A percentile compares a stretch with the other conserved stretches of the same genome.
Evolutionary conservation across 2,888 invertebrate genomes (phyloP).

Genomic region (Cephus runcator): DNA sequence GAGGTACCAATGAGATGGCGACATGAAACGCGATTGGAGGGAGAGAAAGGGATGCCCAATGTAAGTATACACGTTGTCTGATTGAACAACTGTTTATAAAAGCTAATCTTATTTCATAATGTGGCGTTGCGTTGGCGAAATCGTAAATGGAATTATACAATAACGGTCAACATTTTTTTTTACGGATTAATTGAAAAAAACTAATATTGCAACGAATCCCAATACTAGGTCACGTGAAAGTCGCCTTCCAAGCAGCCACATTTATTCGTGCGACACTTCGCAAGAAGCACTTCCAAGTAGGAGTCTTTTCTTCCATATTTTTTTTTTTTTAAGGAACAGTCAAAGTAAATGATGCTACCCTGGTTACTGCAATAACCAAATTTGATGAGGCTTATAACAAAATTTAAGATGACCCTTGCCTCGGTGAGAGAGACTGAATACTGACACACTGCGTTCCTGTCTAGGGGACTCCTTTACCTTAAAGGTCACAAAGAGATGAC

Average conservation of each 20-base stretch:
- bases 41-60: not conserved
- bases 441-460: too few relatives aligned
- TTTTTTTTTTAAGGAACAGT: not conserved
- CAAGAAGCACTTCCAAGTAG: not conserved
- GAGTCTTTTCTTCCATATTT: not conserved
- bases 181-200: not conserved
- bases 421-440: too few relatives aligned
- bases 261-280: not conserved
- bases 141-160: not conserved
- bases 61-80: not conserved
- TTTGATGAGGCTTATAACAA: not conserved
- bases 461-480: too few relatives aligned
- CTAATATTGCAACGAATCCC: not conserved
- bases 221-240: not conserved
- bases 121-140: not conserved
- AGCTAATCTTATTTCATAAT: not conserved
- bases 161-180: not conserved
- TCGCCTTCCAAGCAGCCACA: not conserved
- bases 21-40: not conserved
- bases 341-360: not conserved
- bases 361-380: not conserved
- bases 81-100: not conserved
- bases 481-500: too few relatives aligned
- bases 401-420: too few relatives aligned
- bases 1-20: not conserved